Percentiles rank a stretch among this genome's conserved stretches.
Evolutionary conservation across 2,888 invertebrate genomes (phyloP).

Genomic region (Icerya purchasi): DNA sequence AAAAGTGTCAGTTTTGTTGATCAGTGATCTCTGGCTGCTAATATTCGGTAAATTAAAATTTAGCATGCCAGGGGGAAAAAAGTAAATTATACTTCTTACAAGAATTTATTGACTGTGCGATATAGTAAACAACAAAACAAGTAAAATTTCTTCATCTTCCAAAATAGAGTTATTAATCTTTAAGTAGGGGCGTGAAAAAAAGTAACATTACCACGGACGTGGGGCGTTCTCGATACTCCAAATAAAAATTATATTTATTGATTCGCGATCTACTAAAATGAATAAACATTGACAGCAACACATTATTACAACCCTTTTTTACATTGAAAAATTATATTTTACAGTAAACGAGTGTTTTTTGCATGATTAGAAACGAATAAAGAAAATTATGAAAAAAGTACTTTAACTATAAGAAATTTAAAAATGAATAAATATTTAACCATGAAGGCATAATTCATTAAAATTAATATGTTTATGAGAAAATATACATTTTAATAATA

Average conservation of each 20-base stretch:
- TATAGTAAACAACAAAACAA: too few species aligned
- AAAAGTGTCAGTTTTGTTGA: too few species aligned
- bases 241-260: background rate
- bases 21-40: too few species aligned
- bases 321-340: background rate
- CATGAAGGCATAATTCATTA: background rate
- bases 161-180: background rate
- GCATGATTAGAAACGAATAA: background rate
- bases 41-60: too few species aligned
- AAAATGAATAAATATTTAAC: background rate
- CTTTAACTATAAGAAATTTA: background rate
- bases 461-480: background rate
- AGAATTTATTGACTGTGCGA: too few species aligned
- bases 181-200: background rate
- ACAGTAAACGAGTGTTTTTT: background rate
- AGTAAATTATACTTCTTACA: too few species aligned
- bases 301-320: background rate
- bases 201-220: background rate
- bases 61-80: too few species aligned
- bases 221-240: background rate
- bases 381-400: background rate
- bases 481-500: background rate
- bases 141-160: too few species aligned
- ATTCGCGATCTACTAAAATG: background rate
- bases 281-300: background rate